These are phyloP conservation scores for Perca schrenkii DNA, from an alignment of 2,113 vertebrate species.

Conservation along the genomic window DNA sequence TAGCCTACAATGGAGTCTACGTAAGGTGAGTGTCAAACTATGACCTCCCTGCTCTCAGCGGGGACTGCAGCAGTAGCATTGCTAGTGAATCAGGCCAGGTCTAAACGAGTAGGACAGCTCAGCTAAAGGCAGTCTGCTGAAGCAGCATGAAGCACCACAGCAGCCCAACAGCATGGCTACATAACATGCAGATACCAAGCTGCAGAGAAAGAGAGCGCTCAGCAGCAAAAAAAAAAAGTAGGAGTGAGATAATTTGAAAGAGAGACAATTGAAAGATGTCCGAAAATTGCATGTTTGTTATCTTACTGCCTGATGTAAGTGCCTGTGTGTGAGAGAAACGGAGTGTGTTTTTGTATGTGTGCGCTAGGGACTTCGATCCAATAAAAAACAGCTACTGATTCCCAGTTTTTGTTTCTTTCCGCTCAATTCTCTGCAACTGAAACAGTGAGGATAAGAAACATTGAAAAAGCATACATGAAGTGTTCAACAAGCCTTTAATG, in stretches of 20 bases:
- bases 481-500: background rate
- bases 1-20: conserved; percentile 22
- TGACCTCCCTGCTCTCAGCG: conserved; percentile 39
- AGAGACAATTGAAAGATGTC: conserved; percentile 12
- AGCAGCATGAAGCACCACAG: conserved; percentile 71
- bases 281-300: conserved; percentile 37
- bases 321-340: background rate
- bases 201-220: conserved; percentile 14
- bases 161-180: conserved; percentile 29
- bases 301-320: conserved; percentile 5
- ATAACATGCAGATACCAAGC: conserved; percentile 50
- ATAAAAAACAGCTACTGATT: conserved; percentile 2
- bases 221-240: conserved; percentile 42
- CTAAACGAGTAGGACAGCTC: conserved; percentile 71
- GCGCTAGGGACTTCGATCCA: background rate
- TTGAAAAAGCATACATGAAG: background rate
- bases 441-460: background rate
- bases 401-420: conserved; percentile 4
- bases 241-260: conserved; percentile 41
- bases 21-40: conserved; percentile 51
- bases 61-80: conserved; percentile 66
- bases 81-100: conserved; percentile 48
- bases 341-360: background rate
- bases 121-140: conserved; percentile 77
- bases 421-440: background rate